Evolutionary conservation across 1,140 invertebrate species (phyloP), one percentile per base, ranked within the genome.

Genomic region (Phymorhynchus buccinoides): DNA sequence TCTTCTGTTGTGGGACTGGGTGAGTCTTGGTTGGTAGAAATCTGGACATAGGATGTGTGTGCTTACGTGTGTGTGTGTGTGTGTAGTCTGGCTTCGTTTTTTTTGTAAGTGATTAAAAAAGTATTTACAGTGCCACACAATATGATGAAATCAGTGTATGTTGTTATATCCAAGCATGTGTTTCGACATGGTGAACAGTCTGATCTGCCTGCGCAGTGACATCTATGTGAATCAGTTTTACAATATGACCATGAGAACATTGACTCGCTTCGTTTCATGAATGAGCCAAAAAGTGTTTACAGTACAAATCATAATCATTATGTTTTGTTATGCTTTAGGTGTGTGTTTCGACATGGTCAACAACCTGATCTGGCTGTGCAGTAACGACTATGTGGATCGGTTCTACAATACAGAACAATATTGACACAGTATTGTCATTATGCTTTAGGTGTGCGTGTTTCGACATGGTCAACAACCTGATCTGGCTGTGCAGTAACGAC

Each of bases 171-270:
- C n/a, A n/a, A n/a, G n/a, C n/a, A n/a, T n/a, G 1, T 93, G 93
- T 88, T 93, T 91, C 90, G 93, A 94, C 87, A 83, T 90, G 48
- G 78, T 79, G 3, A 93, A 94, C 88, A 93, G 93, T 83, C 73
- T 91, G 73, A 90, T 93, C 18, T 94, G 93, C 92, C 88, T 87
- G 42, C 91, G 88, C 75, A 92, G 90, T 71, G 90, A 86, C 87
- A 90, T 93, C 81, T 93, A 89, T 88, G 87, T 93, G 6, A 92
- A 94, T 75, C 91, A 92, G 88, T 94, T 92, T 80, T 89, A 91
- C 75, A 94, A 93, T 84, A 91, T 92, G 44, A 91, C n/a, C n/a
- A n/a, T n/a, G n/a, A n/a, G n/a, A n/a, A n/a, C n/a, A n/a, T n/a
- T n/a, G n/a, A n/a, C n/a, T n/a, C n/a, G n/a, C n/a, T n/a, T n/a